Evolutionary conservation across 2,888 invertebrate species (phyloP), one percentile per base, ranked within the genome.

Genomic region (Nemotelus pantherinus): DNA sequence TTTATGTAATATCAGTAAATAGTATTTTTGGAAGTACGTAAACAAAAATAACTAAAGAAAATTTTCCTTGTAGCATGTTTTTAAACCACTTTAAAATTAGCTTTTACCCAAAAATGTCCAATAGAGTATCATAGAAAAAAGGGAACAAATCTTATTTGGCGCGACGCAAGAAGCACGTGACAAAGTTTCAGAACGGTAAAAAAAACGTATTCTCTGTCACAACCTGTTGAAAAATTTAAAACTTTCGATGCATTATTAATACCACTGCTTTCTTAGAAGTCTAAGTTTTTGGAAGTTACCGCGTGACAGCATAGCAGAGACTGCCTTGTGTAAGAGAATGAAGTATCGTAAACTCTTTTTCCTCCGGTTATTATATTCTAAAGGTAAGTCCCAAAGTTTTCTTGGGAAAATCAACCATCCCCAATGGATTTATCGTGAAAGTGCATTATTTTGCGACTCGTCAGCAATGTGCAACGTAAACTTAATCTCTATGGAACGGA

Each of bases 361-460:
- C 47, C 72, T 41, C 47, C 58, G 41, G n/a, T 72, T 72, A 72
- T 60, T 58, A 72, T 45, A 72, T 72, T 48, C 60, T 45, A 60
- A 72, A 72, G 60, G 72, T 60, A 72, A 72, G 60, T 60, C 60
- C 58, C 47, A 47, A 72, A 72, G n/a, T 72, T 72, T 72, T 72
- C 1, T 60, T 45, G 47, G 57, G 60, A 72, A 72, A 72, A 72
- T 45, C 58, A 45, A 60, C 10, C 50, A 9, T 53, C 60, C 2
- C n/a, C 45, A 45, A 71, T n/a, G 60, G 45, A 58, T 72, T 58
- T 43, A 10, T 39, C 50, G 68, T 47, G 25, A 58, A 72, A 72
- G 47, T 72, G 72, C 72, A 72, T 58, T 60, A 72, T 72, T 41
- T 3, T 25, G 25, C 72, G 10, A 10, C 47, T 53, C 47, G 47